A percentile compares a stretch with the other conserved stretches of the same genome.
Evolutionary conservation across 2,113 vertebrate species (phyloP).

Genomic region (Rhineura floridana): DNA sequence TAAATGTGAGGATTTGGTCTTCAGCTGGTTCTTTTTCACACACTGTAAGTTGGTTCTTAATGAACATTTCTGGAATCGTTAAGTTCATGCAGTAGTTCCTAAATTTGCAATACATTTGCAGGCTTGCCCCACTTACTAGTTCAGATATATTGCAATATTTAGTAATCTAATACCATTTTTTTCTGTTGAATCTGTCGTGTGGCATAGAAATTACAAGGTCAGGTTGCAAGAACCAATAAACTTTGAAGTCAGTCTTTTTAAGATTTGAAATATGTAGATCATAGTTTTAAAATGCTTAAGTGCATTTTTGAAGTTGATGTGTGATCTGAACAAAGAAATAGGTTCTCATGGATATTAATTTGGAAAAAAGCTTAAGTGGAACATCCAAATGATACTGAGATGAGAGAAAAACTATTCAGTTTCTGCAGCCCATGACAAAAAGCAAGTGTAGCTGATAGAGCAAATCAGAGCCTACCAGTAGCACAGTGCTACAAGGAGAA

Average conservation of each 20-base stretch:
- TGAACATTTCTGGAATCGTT: constrained; percentile 78
- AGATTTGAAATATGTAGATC: constrained; percentile 13
- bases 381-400: constrained; percentile 72
- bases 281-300: constrained; percentile 5
- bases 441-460: constrained; percentile 73
- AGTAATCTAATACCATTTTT: constrained; percentile 67
- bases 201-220: constrained; percentile 74
- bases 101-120: constrained; percentile 66
- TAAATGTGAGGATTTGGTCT: constrained; percentile 79
- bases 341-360: constrained; percentile 47
- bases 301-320: constrained; percentile 39
- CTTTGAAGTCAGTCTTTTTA: constrained; percentile 46
- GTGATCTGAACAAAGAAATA: constrained; percentile 41
- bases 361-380: constrained; percentile 64
- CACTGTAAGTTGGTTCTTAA: constrained; percentile 80
- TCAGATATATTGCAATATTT: constrained; percentile 76
- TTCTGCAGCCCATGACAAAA: constrained; percentile 79
- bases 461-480: constrained; percentile 74
- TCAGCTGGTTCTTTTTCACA: constrained; percentile 82
- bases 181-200: constrained; percentile 43
- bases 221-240: constrained; percentile 54
- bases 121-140: constrained; percentile 69
- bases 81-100: constrained; percentile 57
- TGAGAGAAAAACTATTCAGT: constrained; percentile 65
- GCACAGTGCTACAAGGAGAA: constrained; percentile 70